Evolutionary conservation across 2,797 vertebrate genomes (phyloP).

Genomic region (Tympanoctomys barrerae): DNA sequence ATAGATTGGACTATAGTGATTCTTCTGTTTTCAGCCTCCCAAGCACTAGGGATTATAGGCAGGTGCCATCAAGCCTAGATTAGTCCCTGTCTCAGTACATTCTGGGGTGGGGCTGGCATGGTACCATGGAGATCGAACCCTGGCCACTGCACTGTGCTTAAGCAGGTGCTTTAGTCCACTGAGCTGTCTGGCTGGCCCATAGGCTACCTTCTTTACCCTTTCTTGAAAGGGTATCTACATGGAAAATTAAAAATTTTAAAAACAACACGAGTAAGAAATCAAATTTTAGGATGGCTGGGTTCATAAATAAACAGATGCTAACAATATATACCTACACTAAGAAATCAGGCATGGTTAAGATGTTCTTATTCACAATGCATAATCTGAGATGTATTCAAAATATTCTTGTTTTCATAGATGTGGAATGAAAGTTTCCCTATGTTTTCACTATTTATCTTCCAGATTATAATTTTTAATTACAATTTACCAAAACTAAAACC

Average conservation of each 20-base stretch:
- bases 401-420: not conserved
- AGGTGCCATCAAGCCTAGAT: too few relatives aligned
- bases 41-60: too few relatives aligned
- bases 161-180: too few relatives aligned
- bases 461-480: not conserved
- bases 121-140: too few relatives aligned
- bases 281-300: not conserved
- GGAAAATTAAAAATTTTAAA: conserved; percentile 37
- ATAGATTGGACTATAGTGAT: too few relatives aligned
- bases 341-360: not conserved
- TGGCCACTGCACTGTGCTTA: too few relatives aligned
- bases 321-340: not conserved
- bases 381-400: not conserved
- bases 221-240: not conserved
- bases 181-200: not conserved
- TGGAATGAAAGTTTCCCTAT: not conserved
- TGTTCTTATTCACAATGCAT: not conserved
- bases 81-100: too few relatives aligned
- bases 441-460: not conserved
- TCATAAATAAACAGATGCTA: not conserved
- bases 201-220: not conserved
- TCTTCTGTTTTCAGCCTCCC: too few relatives aligned
- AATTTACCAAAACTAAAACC: not conserved
- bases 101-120: too few relatives aligned
- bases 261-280: not conserved